Base-by-base conservation (phyloP, 2,113 vertebrate species). In the Plecturocebus donacophilus region DNA sequence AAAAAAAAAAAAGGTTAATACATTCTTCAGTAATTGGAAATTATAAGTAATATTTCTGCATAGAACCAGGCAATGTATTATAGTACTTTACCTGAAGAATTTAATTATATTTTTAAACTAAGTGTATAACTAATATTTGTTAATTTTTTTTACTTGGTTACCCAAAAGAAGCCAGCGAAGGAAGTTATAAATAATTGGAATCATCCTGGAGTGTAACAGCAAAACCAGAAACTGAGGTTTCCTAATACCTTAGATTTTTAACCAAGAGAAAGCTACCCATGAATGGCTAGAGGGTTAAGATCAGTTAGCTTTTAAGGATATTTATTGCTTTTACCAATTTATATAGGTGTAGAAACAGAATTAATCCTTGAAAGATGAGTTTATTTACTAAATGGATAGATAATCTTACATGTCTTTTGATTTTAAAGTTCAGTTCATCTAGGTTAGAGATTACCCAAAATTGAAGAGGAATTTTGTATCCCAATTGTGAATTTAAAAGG, bases 211-310 rank as follows among this genome's bases (percentile, higher is more conserved):
- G 75, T 75, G 0, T 92, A 87, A 52, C 73, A 83, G 14, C 8
- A 91, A 87, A 97, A 92, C 30, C 88, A 58, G 95, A 94, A 88
- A 54, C 30, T 71, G 76, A 40, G 25, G 27, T 87, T 97, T 96
- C 35, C 61, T 94, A 40, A 32, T 82, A 25, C 86, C 27, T 91
- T 96, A 92, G 45, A 77, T 95, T 87, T 96, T 96, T 92, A 94
- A 92, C 30, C 40, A 25, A 96, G 77, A 64, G 35, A 87, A 94
- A 94, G 45, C 61, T 58, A 80, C 30, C 87, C 82, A 58, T 40
- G n/a, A 94, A 80, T 91, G 25, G 4, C 85, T 95, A 61, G n/a
- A 85, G 47, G 21, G 6, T n/a, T 25, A 19, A 87, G 27, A 52
- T 86, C 40, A 86, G 21, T 89, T 94, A 71, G 13, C 71, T 94